Conservation (phyloP, 2,888 invertebrate genomes). For the Tenthredo distinguenda region DNA sequence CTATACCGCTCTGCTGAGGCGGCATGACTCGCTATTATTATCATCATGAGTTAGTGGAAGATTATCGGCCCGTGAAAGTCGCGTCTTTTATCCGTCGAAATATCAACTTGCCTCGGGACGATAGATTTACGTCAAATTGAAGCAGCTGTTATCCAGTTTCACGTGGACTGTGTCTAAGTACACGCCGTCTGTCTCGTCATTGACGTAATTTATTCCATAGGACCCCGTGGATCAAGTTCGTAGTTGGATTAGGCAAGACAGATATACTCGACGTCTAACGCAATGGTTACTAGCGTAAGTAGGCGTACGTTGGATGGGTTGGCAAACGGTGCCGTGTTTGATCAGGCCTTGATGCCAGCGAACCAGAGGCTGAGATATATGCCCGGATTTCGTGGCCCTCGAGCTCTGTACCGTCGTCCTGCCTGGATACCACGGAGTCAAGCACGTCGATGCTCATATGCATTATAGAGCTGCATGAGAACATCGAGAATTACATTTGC, state of each 20-base stretch:
- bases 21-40: too few relatives aligned
- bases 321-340: slow-evolving; percentile 26
- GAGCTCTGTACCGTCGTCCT: background rate
- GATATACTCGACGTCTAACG: background rate
- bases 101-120: too few relatives aligned
- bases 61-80: too few relatives aligned
- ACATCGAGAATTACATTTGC: background rate
- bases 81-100: too few relatives aligned
- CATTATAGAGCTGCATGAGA: background rate
- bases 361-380: background rate
- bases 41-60: too few relatives aligned
- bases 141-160: background rate
- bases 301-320: slow-evolving; percentile 12
- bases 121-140: background rate
- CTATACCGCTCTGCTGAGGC: too few relatives aligned
- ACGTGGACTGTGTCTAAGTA: background rate
- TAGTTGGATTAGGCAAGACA: slow-evolving; percentile 18
- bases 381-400: background rate
- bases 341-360: slow-evolving; percentile 8
- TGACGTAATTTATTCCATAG: slow-evolving; percentile 22
- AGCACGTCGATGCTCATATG: background rate
- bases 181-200: background rate
- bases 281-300: slow-evolving; percentile 6
- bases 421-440: background rate
- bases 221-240: background rate